These are phyloP conservation scores for Pandemis cinnamomeana DNA, from an alignment of 2,888 invertebrate species.

Conservation along the genomic window DNA sequence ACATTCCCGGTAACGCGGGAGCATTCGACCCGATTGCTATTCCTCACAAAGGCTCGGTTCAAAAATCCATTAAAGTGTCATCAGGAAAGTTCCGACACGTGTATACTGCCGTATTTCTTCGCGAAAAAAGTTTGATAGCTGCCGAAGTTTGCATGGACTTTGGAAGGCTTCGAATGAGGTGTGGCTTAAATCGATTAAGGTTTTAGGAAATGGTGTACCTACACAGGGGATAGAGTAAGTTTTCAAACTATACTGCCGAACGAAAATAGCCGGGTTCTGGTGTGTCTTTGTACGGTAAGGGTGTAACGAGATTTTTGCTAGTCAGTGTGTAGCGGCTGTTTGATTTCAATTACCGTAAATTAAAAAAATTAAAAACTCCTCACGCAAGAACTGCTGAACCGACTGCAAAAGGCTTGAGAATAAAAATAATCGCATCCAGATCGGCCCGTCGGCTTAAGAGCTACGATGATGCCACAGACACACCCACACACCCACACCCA, in stretches of 20 bases:
- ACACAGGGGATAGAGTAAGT: not conserved
- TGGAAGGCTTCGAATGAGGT: constrained; percentile 43
- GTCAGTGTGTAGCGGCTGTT: no score
- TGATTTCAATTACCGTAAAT: no score
- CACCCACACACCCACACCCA: not conserved
- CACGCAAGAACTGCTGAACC: no score
- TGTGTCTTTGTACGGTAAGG: no score
- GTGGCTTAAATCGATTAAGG: constrained; percentile 38
- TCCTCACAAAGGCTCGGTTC: constrained; percentile 59
- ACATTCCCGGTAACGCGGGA: constrained; percentile 7
- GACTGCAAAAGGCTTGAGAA: no score
- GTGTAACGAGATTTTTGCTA: no score
- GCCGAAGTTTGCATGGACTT: constrained; percentile 57
- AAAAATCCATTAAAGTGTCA: constrained; percentile 75
- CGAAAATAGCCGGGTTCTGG: no score
- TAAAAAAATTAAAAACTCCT: no score
- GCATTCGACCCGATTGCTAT: constrained; percentile 51
- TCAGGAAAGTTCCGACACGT: constrained; percentile 67
- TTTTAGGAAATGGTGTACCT: not conserved
- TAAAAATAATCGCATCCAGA: no score
- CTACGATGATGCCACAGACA: no score
- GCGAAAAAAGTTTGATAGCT: constrained; percentile 65
- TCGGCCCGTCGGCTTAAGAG: no score
- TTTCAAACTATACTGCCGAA: not conserved
- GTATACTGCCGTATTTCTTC: constrained; percentile 50